These are phyloP conservation scores for Zaprionus ornatus DNA, from an alignment of 1,140 invertebrate genomes.

Conservation along the genomic window DNA sequence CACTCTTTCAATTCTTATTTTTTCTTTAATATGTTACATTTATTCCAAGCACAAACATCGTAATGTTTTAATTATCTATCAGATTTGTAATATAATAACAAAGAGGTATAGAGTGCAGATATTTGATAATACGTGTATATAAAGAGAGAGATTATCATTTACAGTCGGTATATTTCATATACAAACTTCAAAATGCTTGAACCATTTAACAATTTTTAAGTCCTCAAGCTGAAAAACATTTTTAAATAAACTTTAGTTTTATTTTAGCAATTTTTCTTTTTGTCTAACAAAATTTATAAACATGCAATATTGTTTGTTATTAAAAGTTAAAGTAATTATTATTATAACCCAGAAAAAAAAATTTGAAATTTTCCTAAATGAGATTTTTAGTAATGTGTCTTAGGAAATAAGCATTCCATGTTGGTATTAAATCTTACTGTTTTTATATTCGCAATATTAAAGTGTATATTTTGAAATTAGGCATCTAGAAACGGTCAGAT, in stretches of 20 bases:
- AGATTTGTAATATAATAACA: neutral
- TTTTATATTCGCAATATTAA: neutral
- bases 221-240: constrained; percentile 1
- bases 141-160: neutral
- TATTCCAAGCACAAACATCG: neutral
- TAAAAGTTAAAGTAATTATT: neutral
- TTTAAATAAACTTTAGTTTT: neutral
- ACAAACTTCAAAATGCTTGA: neutral
- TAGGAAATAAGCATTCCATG: neutral
- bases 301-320: neutral
- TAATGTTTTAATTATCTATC: neutral
- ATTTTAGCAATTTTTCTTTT: neutral
- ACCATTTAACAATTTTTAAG: neutral
- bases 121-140: constrained; percentile 3
- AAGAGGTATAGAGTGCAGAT: neutral
- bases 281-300: neutral
- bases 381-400: neutral
- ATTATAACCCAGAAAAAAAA: neutral
- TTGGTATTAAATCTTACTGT: neutral
- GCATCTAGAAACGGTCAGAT: neutral
- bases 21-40: neutral
- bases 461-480: neutral
- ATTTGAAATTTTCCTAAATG: neutral
- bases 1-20: neutral
- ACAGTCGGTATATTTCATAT: neutral